phyloP scores from a whole-genome alignment of 2,888 invertebrate species.

The Parnassius orleans region DNA sequence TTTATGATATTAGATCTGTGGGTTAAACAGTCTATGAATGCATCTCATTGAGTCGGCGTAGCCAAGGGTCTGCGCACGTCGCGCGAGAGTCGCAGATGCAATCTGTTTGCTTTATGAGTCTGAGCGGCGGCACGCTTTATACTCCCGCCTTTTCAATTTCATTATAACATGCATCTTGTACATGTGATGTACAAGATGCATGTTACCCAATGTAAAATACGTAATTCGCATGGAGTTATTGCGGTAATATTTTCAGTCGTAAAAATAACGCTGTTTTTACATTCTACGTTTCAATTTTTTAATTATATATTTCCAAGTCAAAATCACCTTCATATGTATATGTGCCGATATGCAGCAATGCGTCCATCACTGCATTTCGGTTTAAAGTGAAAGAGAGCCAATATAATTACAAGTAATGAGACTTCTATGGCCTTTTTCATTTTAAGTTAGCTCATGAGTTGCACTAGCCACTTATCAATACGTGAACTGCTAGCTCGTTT shows the following conservation, averaged over 20 bases:
- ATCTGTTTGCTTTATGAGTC: slow-evolving; percentile 69
- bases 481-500: too few species aligned
- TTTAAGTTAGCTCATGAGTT: too few species aligned
- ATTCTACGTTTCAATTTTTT: too few species aligned
- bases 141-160: slow-evolving; percentile 37
- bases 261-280: too few species aligned
- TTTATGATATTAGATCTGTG: background rate
- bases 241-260: too few species aligned
- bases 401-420: too few species aligned
- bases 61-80: slow-evolving; percentile 47
- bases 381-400: too few species aligned
- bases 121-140: slow-evolving; percentile 50
- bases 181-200: slow-evolving; percentile 6
- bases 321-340: too few species aligned
- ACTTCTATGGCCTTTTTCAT: too few species aligned
- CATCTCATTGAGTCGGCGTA: slow-evolving; percentile 40
- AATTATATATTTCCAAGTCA: background rate
- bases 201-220: slow-evolving; percentile 5
- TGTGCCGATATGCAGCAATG: too few species aligned
- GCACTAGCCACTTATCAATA: too few species aligned
- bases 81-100: slow-evolving; percentile 55
- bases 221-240: slow-evolving; percentile 1
- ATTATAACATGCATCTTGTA: slow-evolving; percentile 34
- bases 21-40: slow-evolving; percentile 28
- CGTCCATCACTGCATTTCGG: too few species aligned